Evolutionary conservation across 2,888 invertebrate species (phyloP).

Genomic region (Noctua comes): DNA sequence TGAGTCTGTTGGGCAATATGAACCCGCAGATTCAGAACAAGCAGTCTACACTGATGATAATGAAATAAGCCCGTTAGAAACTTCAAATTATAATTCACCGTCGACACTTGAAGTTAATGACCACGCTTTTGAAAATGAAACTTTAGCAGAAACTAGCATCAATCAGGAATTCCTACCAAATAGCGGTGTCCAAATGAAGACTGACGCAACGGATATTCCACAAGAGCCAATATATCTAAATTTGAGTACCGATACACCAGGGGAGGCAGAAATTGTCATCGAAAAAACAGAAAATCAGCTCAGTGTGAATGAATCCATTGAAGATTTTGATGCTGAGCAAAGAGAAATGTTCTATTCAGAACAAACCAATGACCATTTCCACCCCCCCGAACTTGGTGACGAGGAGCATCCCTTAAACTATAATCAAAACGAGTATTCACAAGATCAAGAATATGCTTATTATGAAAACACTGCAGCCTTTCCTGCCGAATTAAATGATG

Average conservation of each 20-base stretch:
- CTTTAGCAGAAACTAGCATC: slow-evolving; percentile 65
- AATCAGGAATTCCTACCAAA: slow-evolving; percentile 67
- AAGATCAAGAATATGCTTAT: slow-evolving; percentile 75
- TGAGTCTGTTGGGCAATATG: slow-evolving; percentile 42
- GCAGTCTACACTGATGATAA: slow-evolving; percentile 55
- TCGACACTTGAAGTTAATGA: slow-evolving; percentile 32
- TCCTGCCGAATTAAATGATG: slow-evolving; percentile 75
- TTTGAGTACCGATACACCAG: slow-evolving; percentile 23
- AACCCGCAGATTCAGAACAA: slow-evolving; percentile 48
- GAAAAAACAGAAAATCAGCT: slow-evolving; percentile 25
- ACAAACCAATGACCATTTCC: slow-evolving; percentile 66
- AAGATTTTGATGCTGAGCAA: slow-evolving; percentile 80
- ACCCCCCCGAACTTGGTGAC: slow-evolving; percentile 62
- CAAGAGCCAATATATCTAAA: slow-evolving; percentile 49
- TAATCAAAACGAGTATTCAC: slow-evolving; percentile 66
- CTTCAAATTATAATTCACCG: slow-evolving; percentile 50
- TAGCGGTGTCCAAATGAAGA: slow-evolving; percentile 60
- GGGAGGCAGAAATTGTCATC: slow-evolving; percentile 31
- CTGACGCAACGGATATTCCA: slow-evolving; percentile 61
- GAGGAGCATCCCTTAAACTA: slow-evolving; percentile 63
- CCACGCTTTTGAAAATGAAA: slow-evolving; percentile 49
- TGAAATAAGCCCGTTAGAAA: slow-evolving; percentile 55
- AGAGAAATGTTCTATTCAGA: slow-evolving; percentile 81
- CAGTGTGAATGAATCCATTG: slow-evolving; percentile 61
- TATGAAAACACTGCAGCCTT: slow-evolving; percentile 75